These are phyloP conservation scores for Parelbella ahira DNA, from an alignment of 2,888 invertebrate species.

Conservation along the genomic window DNA sequence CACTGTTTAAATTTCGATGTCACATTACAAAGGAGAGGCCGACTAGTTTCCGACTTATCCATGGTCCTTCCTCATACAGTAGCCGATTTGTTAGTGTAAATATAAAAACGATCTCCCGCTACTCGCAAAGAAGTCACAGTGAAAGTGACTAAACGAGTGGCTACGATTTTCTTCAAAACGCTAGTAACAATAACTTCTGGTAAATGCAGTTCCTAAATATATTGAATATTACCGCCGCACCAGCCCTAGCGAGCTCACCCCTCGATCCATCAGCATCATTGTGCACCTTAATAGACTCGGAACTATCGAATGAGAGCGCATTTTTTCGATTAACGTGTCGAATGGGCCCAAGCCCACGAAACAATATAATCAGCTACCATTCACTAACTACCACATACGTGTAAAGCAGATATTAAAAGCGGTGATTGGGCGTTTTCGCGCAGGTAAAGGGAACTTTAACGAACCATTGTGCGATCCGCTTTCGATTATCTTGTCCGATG, in stretches of 20 bases:
- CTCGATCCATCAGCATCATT: constrained; percentile 58
- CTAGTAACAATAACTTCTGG: too few species aligned
- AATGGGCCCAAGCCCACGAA: constrained; percentile 67
- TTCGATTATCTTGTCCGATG: constrained; percentile 73
- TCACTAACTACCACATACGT: constrained; percentile 40
- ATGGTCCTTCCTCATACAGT: too few species aligned
- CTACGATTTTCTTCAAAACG: too few species aligned
- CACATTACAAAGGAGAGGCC: too few species aligned
- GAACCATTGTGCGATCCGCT: constrained; percentile 74
- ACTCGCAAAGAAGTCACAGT: too few species aligned
- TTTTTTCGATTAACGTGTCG: constrained; percentile 74
- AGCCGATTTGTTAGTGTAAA: too few species aligned
- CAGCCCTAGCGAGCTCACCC: constrained; percentile 33
- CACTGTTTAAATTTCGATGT: too few species aligned
- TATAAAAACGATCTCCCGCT: too few species aligned
- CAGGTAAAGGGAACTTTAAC: constrained; percentile 59
- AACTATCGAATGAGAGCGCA: constrained; percentile 67
- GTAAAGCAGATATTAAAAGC: constrained; percentile 71
- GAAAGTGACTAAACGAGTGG: too few species aligned
- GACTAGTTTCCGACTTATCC: too few species aligned
- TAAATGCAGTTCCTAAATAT: too few species aligned
- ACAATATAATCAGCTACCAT: constrained; percentile 79
- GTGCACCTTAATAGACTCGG: constrained; percentile 57
- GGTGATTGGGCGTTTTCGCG: constrained; percentile 66
- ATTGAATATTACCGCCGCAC: too few species aligned